phyloP scores from a whole-genome alignment of 2,797 vertebrate genomes.

The Pterois miles region DNA sequence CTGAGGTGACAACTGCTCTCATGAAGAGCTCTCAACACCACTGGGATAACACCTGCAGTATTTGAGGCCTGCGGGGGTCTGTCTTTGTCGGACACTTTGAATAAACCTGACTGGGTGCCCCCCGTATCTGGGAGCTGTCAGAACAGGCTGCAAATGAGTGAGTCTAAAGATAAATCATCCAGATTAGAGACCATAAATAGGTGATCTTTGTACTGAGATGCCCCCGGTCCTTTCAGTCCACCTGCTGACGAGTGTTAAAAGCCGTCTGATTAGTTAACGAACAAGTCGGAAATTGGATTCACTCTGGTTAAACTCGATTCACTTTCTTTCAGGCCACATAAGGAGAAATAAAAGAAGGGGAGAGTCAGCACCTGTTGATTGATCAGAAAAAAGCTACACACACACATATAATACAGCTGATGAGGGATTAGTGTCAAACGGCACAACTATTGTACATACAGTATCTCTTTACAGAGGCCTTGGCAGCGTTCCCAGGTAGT shows the following conservation, averaged over 20 bases:
- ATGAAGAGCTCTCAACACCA: slow-evolving; percentile 37
- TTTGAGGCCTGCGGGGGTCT: slow-evolving; percentile 16
- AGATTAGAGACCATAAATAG: slow-evolving; percentile 65
- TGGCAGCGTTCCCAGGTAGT: slow-evolving; percentile 61
- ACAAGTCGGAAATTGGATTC: slow-evolving; percentile 11
- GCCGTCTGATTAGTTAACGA: slow-evolving; percentile 18
- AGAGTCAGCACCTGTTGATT: slow-evolving; percentile 1
- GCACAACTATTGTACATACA: slow-evolving; percentile 57
- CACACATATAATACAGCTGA: slow-evolving; percentile 38
- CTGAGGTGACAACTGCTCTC: slow-evolving; percentile 54
- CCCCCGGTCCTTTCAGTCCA: slow-evolving; percentile 19
- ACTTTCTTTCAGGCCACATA: background rate
- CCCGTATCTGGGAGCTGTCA: slow-evolving; percentile 60
- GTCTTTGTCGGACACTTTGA: slow-evolving; percentile 30
- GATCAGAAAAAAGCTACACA: background rate
- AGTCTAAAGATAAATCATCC: slow-evolving; percentile 53
- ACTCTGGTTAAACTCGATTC: background rate
- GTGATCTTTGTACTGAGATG: slow-evolving; percentile 67
- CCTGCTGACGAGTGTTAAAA: slow-evolving; percentile 22
- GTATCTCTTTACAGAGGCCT: slow-evolving; percentile 60
- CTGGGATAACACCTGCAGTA: slow-evolving; percentile 43
- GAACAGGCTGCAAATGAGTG: slow-evolving; percentile 38
- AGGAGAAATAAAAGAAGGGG: background rate
- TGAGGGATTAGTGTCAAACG: slow-evolving; percentile 56
- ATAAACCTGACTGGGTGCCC: slow-evolving; percentile 31